Conservation (phyloP, 2,888 invertebrate genomes). For the Apotomis betuletana region DNA sequence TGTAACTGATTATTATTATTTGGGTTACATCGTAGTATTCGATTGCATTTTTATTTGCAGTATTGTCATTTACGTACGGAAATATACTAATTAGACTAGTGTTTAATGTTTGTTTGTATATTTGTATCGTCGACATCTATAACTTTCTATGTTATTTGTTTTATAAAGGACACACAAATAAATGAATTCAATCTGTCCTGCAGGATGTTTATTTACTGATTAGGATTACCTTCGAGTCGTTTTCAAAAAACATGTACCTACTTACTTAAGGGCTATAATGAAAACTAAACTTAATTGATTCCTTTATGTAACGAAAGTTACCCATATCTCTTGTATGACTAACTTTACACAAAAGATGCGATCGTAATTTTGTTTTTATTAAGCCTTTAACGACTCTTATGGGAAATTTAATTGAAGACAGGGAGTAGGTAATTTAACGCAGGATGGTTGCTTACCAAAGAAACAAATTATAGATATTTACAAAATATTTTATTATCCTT, state of each 20-base stretch:
- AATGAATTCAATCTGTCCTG: constrained; percentile 13
- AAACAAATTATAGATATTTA: background rate
- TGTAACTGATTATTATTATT: background rate
- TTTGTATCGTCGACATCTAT: constrained; percentile 19
- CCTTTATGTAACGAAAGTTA: too few relatives aligned
- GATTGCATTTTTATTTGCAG: constrained; percentile 22
- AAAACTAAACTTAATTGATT: too few relatives aligned
- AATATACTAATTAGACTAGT: background rate
- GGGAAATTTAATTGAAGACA: too few relatives aligned
- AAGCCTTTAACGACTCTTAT: too few relatives aligned
- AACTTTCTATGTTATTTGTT: constrained; percentile 34
- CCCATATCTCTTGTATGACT: too few relatives aligned
- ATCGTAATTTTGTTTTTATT: too few relatives aligned
- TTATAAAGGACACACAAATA: constrained; percentile 38
- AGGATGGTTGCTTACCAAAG: background rate
- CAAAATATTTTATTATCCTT: background rate
- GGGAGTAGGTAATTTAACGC: too few relatives aligned
- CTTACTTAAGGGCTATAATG: too few relatives aligned
- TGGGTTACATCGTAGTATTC: constrained; percentile 2
- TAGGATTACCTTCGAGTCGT: too few relatives aligned
- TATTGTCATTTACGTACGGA: constrained; percentile 11
- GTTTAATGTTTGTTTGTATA: constrained; percentile 36
- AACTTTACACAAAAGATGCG: too few relatives aligned
- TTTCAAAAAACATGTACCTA: too few relatives aligned
- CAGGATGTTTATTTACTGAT: background rate